Conservation (phyloP, 2,797 vertebrate genomes). For the Ambastaia sidthimunki region DNA sequence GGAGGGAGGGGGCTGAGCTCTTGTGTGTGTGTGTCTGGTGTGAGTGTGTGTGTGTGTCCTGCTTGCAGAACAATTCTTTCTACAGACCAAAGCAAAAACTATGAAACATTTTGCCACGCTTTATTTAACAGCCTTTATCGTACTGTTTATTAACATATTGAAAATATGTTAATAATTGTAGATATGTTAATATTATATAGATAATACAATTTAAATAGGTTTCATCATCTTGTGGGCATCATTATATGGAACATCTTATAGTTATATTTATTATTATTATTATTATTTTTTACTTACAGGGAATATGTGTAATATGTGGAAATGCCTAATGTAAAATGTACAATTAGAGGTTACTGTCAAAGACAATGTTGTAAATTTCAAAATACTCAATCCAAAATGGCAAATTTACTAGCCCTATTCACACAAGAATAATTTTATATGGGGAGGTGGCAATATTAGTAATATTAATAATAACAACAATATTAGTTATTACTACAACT, state of each 20-base stretch:
- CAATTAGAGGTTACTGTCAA: neutral
- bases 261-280: no score
- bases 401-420: neutral
- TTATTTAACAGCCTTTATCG: neutral
- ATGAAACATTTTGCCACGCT: neutral
- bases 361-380: neutral
- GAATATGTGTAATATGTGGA: neutral
- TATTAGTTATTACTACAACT: neutral
- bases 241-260: neutral
- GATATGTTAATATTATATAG: neutral
- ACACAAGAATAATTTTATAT: neutral
- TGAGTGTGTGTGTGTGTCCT: neutral
- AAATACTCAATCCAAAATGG: neutral
- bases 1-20: slow-evolving; percentile 42
- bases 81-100: neutral
- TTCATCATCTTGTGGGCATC: neutral
- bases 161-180: neutral
- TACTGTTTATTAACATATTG: no score
- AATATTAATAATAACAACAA: neutral
- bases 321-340: neutral
- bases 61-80: neutral
- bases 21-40: slow-evolving; percentile 27
- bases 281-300: neutral
- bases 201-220: neutral
- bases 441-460: neutral